phyloP scores from a whole-genome alignment of 2,113 vertebrate species.

The Spheniscus mendiculus region DNA sequence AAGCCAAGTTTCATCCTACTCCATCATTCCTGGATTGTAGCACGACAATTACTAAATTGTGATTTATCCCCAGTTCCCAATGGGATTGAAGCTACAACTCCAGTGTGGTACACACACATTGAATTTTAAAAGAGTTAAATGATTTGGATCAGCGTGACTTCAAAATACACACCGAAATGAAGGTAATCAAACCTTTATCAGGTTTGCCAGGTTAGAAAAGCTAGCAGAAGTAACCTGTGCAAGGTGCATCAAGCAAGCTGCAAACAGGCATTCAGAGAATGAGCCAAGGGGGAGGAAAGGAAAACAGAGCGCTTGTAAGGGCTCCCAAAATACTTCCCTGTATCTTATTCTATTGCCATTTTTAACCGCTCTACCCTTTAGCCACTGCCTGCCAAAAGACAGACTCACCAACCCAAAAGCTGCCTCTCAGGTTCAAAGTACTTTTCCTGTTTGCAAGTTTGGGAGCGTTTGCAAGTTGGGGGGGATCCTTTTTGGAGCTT shows the following conservation, averaged over 20 bases:
- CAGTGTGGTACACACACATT: not conserved
- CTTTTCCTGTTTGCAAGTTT: not conserved
- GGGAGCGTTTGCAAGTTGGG: not conserved
- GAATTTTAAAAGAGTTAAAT: not conserved
- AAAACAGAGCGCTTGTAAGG: not conserved
- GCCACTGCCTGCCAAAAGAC: not conserved
- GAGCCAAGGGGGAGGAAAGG: not conserved
- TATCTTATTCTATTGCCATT: not conserved
- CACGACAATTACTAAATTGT: not conserved
- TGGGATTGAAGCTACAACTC: not conserved
- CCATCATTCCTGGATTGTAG: not conserved
- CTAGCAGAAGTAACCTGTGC: not conserved
- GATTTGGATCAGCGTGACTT: not conserved
- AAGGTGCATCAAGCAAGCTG: not conserved
- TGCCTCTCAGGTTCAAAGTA: not conserved
- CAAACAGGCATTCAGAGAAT: not conserved
- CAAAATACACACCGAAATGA: not conserved
- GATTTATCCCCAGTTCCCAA: not conserved
- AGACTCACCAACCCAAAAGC: not conserved
- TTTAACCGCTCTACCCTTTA: not conserved
- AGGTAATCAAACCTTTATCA: not conserved
- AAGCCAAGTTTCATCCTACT: not conserved
- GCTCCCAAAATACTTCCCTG: not conserved
- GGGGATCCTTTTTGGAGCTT: not conserved
- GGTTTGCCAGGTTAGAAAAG: not conserved